Evolutionary conservation across 1,140 invertebrate genomes (phyloP), one percentile per base, ranked within the genome.

Genomic region (Apis laboriosa): DNA sequence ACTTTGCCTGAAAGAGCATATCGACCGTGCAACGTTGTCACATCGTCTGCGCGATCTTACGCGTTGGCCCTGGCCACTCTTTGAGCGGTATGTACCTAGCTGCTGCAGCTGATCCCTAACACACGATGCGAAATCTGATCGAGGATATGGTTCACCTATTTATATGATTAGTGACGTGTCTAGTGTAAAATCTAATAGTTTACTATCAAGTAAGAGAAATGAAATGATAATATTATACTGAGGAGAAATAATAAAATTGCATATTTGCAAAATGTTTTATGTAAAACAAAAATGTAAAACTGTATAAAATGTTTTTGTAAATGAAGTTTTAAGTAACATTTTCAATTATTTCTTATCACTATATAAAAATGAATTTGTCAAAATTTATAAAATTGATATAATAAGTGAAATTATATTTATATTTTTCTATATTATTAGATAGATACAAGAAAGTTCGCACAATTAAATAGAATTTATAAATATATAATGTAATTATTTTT

Each of bases 1-100:
- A 94, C 91, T 93, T 93, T 93, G 93, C 93, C 93, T 94, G 93
- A 94, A 94, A 94, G 92, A 94, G 91, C 92, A 93, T 94, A 94
- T 94, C 93, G 93, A 94, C 93, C 93, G 92, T 92, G 91, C 93
- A 85, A 90, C 91, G 93, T 94, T 94, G 93, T 93, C 93, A 94
- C 89, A 88, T 93, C 85, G 84, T 84, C 79, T 71, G 82, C 78
- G 82, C 82, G 86, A 90, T 91, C 86, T 92, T 86, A 86, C 77
- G 78, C 88, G 84, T 90, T 87, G 86, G 88, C 88, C 84, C 88
- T 91, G 86, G 80, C 80, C 87, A 90, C 88, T 92, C 92, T 93
- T 93, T 92, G 89, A 91, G 88, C 80, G 86, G 90, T 91, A 90
- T 92, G 85, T 92, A 90, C 85, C 80, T 84, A 87, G 85, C 88